Conservation (phyloP, 64 coral and sea anemone species). For the Stichodactyla helianthus region DNA sequence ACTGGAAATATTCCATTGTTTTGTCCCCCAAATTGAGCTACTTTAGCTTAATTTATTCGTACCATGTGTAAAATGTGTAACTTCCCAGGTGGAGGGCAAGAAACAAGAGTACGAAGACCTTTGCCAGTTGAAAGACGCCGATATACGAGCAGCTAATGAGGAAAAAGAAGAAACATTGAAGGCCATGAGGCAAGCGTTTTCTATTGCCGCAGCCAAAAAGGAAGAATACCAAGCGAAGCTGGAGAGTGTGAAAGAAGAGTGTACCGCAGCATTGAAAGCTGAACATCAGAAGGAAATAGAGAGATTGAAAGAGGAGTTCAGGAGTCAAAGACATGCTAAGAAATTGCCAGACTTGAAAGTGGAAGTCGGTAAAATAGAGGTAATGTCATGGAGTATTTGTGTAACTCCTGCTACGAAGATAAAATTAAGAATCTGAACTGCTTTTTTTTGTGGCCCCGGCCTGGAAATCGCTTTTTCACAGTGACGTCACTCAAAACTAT, state of each 20-base stretch:
- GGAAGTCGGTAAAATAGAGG: not conserved
- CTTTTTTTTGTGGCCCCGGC: too few relatives aligned
- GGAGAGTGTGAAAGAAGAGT: conserved; percentile 14
- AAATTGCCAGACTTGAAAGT: not conserved
- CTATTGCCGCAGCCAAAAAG: conserved; percentile 42
- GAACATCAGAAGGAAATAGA: conserved; percentile 31
- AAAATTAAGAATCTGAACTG: too few relatives aligned
- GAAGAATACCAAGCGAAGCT: conserved; percentile 44
- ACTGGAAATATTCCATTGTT: too few relatives aligned
- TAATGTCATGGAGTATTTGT: not conserved
- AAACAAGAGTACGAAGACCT: conserved; percentile 25
- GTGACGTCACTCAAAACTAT: too few relatives aligned
- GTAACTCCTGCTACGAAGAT: too few relatives aligned
- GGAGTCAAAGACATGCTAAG: not conserved
- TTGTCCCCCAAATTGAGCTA: not conserved
- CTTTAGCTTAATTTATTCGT: not conserved
- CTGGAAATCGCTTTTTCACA: too few relatives aligned
- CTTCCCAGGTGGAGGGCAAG: not conserved
- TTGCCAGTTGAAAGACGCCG: conserved; percentile 28
- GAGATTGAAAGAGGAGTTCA: conserved; percentile 36
- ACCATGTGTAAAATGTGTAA: not conserved
- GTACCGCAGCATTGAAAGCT: not conserved
- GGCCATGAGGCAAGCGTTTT: conserved; percentile 39
- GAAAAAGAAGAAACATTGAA: conserved; percentile 47
- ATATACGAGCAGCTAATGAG: conserved; percentile 25